Conservation (phyloP, 2,888 invertebrate genomes). For the Argyresthia albistria region DNA sequence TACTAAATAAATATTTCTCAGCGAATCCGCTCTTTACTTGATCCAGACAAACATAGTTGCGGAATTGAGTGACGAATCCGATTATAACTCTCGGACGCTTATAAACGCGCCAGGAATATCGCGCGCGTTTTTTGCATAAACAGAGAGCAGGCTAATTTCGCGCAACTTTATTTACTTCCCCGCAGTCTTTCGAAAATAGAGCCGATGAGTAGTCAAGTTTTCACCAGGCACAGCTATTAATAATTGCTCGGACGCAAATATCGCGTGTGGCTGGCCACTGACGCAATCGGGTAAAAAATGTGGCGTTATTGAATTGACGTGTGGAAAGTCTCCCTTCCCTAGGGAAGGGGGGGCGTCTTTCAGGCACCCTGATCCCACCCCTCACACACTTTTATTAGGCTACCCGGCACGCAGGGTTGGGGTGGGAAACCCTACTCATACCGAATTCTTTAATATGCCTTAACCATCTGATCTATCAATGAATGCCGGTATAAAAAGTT, state of each 20-base stretch:
- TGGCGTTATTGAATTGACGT: conserved; percentile 57
- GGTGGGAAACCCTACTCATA: no score
- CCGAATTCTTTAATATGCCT: no score
- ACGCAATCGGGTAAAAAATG: conserved; percentile 66
- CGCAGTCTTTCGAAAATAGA: conserved; percentile 56
- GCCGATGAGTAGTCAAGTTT: conserved; percentile 55
- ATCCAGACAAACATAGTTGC: conserved; percentile 51
- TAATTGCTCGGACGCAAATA: conserved; percentile 61
- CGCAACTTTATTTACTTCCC: conserved; percentile 63
- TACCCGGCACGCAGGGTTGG: no score
- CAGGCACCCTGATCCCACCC: conserved; percentile 18
- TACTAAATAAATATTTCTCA: conserved; percentile 51
- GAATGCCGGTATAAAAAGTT: no score
- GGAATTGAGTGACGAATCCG: conserved; percentile 39
- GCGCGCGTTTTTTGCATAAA: conserved; percentile 32
- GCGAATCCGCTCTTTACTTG: conserved; percentile 42
- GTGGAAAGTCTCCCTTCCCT: conserved; percentile 30
- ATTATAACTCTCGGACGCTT: conserved; percentile 47
- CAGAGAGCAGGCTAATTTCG: conserved; percentile 46
- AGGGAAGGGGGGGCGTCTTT: conserved; percentile 29
- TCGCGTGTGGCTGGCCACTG: conserved; percentile 60
- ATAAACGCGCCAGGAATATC: conserved; percentile 46
- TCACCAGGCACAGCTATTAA: conserved; percentile 60
- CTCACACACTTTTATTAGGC: no score
- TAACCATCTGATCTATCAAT: no score